Evolutionary conservation across 2,113 vertebrate species (phyloP).

Genomic region (Xenus cinereus): DNA sequence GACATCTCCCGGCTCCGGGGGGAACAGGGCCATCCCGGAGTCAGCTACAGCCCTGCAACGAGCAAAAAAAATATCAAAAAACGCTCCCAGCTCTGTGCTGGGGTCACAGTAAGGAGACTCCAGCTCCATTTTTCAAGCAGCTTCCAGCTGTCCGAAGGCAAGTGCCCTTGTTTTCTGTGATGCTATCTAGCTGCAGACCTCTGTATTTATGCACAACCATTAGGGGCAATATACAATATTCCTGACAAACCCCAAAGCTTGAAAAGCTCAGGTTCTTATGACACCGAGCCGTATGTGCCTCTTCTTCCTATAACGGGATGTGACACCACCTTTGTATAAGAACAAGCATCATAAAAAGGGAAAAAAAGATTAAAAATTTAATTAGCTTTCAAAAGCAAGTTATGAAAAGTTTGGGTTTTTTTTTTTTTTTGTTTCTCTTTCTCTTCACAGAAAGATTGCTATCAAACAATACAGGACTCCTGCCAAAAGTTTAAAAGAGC

Average conservation of each 20-base stretch:
- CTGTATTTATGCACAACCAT: neutral
- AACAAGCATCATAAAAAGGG: neutral
- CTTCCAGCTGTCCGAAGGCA: neutral
- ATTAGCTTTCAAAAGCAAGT: neutral
- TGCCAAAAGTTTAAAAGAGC: neutral
- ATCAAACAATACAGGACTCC: neutral
- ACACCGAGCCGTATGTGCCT: rapidly evolving
- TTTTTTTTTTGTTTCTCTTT: neutral
- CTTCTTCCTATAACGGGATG: neutral
- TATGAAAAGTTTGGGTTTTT: neutral
- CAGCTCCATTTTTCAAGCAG: neutral
- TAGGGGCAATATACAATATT: neutral
- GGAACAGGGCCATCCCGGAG: rapidly evolving
- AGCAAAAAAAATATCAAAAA: rapidly evolving
- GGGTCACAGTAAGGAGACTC: neutral
- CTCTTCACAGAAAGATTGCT: neutral
- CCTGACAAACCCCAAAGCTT: neutral
- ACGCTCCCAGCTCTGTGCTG: neutral
- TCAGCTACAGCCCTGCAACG: rapidly evolving
- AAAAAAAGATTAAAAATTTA: neutral
- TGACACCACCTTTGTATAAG: neutral
- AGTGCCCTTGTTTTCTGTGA: rapidly evolving
- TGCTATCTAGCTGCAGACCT: neutral
- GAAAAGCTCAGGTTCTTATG: neutral
- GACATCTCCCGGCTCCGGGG: rapidly evolving